Evolutionary conservation across 2,797 vertebrate genomes (phyloP), one percentile per base, ranked within the genome.

Genomic region (Sparus aurata): DNA sequence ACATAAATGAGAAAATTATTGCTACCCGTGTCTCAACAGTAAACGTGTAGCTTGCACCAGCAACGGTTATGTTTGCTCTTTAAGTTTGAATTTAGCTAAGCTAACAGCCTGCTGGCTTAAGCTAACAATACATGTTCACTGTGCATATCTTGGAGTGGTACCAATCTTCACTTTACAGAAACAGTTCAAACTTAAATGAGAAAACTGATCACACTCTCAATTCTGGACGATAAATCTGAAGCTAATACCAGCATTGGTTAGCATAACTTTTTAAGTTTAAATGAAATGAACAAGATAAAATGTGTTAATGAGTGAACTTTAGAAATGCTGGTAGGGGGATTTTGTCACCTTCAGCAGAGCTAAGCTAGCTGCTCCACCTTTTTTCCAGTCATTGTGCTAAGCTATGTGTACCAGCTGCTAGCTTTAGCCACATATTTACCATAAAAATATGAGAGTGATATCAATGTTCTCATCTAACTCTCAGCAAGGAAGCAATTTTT

Each of bases 401-500:
- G 54, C 54, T 30, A 27, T 9, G 25, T 15, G 20, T 12, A 38
- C 27, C 5, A 20, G 57, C 49, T 53, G 15, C 27, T 43, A 1
- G 13, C 30, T 22, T 23, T 22, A 52, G 63, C 68, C 30, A 15
- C 43, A 47, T 9, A 58, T 52, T 59, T 34, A 66, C 15, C 2
- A 7, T 34, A 38, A 22, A 50, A 6, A 20, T 22, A 22, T n/a
- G 0, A 57, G 9, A 43, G 15, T 10, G 23, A 38, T 20, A 22
- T n/a, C 12, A n/a, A 49, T n/a, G 18, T 47, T 62, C 49, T 34
- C 41, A 23, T 62, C 16, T 22, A n/a, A 30, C 10, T 55, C 13
- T 45, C 15, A 10, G 12, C 38, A 64, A 23, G 16, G 72, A 78
- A 69, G 63, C 45, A 16, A 27, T 45, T 72, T 70, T 47, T 30